A percentile compares a stretch with the other conserved stretches of the same genome.
Conservation (phyloP, 2,888 invertebrate species). For the Drosophila algonquin region DNA sequence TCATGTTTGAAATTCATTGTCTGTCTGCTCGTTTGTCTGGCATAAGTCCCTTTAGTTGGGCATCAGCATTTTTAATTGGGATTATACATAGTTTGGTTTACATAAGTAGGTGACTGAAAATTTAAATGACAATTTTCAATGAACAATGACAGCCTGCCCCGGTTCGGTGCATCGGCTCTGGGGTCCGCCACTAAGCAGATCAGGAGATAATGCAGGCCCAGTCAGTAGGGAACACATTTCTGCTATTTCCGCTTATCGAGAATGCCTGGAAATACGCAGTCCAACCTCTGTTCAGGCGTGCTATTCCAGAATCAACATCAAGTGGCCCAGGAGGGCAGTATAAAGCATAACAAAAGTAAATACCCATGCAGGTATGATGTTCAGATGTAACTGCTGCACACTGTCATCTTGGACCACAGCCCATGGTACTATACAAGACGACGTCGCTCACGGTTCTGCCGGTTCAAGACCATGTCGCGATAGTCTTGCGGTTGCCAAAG, state of each 20-base stretch:
- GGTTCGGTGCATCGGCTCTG: not conserved
- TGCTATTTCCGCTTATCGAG: too few relatives aligned
- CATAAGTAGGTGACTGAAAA: constrained; percentile 35
- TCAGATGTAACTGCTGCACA: not conserved
- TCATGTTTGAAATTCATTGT: constrained; percentile 55
- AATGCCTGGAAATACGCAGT: not conserved
- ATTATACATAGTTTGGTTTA: constrained; percentile 33
- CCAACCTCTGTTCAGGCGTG: not conserved
- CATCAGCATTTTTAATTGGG: constrained; percentile 63
- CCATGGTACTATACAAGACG: too few relatives aligned
- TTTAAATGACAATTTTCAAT: constrained; percentile 20
- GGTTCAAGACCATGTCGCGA: constrained; percentile 25
- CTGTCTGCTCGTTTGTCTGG: constrained; percentile 4
- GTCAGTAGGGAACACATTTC: not conserved
- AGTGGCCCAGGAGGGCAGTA: constrained; percentile 7
- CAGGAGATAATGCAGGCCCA: not conserved
- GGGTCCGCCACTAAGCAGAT: constrained; percentile 21
- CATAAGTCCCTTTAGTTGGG: constrained; percentile 30
- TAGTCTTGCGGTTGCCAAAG: constrained; percentile 38
- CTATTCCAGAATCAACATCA: too few relatives aligned
- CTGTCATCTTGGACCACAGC: constrained; percentile 27
- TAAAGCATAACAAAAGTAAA: not conserved
- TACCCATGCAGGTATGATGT: too few relatives aligned
- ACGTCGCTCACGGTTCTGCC: not conserved
- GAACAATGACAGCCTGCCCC: not conserved